These are phyloP conservation scores for Cacoxenus indagator DNA, from an alignment of 2,888 invertebrate species.

Conservation along the genomic window DNA sequence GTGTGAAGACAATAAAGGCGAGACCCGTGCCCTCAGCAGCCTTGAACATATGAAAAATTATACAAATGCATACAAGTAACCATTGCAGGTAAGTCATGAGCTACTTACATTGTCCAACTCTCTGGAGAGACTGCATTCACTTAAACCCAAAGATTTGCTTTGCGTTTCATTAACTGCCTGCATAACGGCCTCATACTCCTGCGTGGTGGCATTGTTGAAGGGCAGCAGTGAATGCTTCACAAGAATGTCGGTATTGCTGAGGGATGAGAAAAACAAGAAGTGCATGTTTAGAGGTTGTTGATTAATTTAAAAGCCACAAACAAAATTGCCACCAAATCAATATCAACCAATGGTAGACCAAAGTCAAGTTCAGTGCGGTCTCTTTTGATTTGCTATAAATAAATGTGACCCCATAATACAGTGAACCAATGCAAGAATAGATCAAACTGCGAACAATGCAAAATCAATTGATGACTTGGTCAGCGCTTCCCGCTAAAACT, in stretches of 20 bases:
- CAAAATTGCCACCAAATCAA: not conserved
- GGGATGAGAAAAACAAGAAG: not conserved
- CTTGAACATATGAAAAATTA: conserved; percentile 70
- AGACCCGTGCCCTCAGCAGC: conserved; percentile 96
- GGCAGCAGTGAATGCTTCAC: conserved; percentile 62
- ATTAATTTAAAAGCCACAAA: conserved; percentile 16
- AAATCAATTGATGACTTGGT: conserved; percentile 10
- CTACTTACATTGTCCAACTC: conserved; percentile 80
- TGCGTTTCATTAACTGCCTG: conserved; percentile 63
- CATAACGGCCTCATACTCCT: conserved; percentile 74
- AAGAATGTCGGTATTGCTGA: conserved; percentile 72
- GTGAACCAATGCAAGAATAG: conserved; percentile 27
- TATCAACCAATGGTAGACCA: conserved; percentile 18
- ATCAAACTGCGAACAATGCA: conserved; percentile 48
- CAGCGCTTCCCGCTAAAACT: conserved; percentile 35
- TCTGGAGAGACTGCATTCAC: conserved; percentile 79
- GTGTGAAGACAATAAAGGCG: conserved; percentile 97
- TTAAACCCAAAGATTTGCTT: conserved; percentile 71
- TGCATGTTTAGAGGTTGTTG: not conserved
- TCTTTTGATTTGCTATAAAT: not conserved
- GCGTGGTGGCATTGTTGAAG: conserved; percentile 72
- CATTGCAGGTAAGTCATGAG: not conserved
- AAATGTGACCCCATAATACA: not conserved
- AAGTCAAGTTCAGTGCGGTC: conserved; percentile 29
- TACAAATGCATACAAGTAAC: not conserved